These are phyloP conservation scores for Phataginus tetradactyla DNA, from an alignment of 2,797 vertebrate genomes.

Conservation along the genomic window DNA sequence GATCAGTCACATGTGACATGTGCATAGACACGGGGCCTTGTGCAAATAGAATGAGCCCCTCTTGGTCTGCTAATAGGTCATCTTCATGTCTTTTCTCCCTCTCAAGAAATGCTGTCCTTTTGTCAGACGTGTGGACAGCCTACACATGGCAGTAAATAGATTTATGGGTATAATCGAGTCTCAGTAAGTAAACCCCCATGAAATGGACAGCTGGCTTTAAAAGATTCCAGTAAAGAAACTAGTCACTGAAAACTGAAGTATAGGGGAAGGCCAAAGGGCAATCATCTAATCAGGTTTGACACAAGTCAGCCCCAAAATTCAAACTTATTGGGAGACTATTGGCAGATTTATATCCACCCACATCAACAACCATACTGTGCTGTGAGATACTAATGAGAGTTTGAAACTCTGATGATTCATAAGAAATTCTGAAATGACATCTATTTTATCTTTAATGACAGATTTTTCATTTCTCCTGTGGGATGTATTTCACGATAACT, in stretches of 20 bases:
- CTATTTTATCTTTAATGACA: not conserved
- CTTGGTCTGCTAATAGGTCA: not conserved
- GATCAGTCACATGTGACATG: not conserved
- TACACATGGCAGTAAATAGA: not conserved
- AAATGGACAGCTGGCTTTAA: not conserved
- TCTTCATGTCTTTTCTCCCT: not conserved
- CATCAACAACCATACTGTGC: not conserved
- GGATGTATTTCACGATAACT: not conserved
- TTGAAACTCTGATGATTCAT: not conserved
- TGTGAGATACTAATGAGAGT: not conserved
- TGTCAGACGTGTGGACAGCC: not conserved
- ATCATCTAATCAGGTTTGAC: not conserved
- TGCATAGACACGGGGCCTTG: not conserved
- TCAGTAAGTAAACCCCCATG: not conserved
- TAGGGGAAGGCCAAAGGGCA: not conserved
- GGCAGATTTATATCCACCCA: not conserved
- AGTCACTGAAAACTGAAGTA: not conserved
- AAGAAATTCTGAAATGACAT: not conserved
- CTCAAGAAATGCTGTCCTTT: not conserved
- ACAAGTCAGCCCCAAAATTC: not conserved
- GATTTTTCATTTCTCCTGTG: not conserved
- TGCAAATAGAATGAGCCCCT: not conserved
- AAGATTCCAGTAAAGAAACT: not conserved
- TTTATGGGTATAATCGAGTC: not conserved
- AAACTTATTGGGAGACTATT: not conserved